These are phyloP conservation scores for Zootermopsis nevadensis DNA, from an alignment of 2,888 invertebrate species.

Conservation along the genomic window DNA sequence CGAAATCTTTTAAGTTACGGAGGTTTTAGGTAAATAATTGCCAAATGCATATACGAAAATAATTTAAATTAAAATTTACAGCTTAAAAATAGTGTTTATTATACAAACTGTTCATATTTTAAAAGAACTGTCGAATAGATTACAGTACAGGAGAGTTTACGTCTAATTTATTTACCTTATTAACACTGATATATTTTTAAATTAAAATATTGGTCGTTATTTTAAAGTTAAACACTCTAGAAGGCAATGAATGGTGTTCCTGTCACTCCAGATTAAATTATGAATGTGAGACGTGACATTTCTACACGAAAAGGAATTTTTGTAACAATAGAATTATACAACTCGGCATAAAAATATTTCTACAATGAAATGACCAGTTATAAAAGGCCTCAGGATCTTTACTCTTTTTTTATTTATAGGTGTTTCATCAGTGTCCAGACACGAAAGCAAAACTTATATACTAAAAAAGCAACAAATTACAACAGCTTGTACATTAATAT, in stretches of 20 bases:
- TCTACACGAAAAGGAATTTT: neutral
- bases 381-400: neutral
- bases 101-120: neutral
- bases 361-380: neutral
- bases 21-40: neutral
- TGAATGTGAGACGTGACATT: neutral
- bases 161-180: neutral
- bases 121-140: no score
- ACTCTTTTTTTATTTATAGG: neutral
- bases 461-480: slow-evolving; percentile 12
- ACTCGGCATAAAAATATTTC: neutral
- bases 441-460: neutral
- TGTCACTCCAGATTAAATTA: neutral
- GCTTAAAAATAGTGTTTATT: neutral
- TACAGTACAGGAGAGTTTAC: neutral
- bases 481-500: slow-evolving; percentile 7
- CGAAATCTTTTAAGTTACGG: neutral
- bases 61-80: neutral
- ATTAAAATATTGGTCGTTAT: slow-evolving; percentile 1
- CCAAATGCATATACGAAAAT: neutral
- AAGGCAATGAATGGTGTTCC: neutral
- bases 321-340: neutral
- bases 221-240: neutral
- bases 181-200: neutral
- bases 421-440: slow-evolving; percentile 11